phyloP scores from a whole-genome alignment of 2,113 vertebrate species.

The Corvus cornix region DNA sequence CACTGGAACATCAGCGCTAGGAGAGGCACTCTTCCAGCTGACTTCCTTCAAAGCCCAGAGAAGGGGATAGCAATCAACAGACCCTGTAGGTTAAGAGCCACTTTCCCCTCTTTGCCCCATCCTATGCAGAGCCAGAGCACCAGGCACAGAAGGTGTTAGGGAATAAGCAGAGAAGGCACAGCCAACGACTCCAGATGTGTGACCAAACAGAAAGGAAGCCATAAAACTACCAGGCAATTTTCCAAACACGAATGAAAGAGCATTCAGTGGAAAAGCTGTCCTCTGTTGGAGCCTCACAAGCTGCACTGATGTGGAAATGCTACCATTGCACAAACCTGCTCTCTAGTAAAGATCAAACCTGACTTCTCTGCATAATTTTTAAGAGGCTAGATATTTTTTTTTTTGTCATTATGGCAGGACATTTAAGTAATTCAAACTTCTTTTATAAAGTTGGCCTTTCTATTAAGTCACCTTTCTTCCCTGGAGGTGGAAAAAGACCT shows the following conservation, averaged over 20 bases:
- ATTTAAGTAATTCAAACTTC: not conserved
- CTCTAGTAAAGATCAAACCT: not conserved
- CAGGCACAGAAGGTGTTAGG: not conserved
- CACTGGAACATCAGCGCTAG: not conserved
- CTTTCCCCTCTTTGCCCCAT: not conserved
- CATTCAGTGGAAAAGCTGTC: not conserved
- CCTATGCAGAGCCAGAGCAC: not conserved
- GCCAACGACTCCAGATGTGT: not conserved
- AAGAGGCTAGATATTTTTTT: not conserved
- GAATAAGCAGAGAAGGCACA: not conserved
- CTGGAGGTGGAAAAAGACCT: not conserved
- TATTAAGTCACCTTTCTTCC: constrained; percentile 12
- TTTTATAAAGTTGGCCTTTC: constrained; percentile 9
- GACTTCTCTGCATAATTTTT: not conserved
- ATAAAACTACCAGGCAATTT: not conserved
- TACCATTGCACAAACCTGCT: not conserved
- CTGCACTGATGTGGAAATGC: not conserved
- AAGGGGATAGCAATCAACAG: not conserved
- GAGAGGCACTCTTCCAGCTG: not conserved
- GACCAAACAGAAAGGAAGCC: not conserved
- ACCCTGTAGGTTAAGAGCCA: not conserved
- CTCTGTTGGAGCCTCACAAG: not conserved
- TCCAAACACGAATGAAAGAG: not conserved
- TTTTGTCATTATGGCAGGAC: not conserved
- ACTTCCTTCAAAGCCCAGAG: not conserved